Evolutionary conservation across 2,113 vertebrate species (phyloP).

Genomic region (Nothocercus nigrocapillus): DNA sequence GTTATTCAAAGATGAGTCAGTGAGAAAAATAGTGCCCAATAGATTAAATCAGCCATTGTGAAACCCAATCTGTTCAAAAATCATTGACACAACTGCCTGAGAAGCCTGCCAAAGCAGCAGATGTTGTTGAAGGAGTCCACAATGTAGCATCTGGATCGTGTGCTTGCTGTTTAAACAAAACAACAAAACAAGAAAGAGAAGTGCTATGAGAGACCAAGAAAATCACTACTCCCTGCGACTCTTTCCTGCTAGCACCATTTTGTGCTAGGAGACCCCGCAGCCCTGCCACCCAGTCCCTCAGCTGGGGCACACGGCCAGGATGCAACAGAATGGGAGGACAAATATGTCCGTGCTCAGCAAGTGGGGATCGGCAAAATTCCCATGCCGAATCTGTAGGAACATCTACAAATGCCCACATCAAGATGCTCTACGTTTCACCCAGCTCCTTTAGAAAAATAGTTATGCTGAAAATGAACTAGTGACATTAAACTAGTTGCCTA

Average conservation of each 20-base stretch:
- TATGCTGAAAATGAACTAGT: neutral
- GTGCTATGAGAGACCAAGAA: accelerated
- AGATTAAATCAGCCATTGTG: neutral
- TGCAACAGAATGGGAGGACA: accelerated
- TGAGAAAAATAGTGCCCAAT: neutral
- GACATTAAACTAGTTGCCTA: neutral
- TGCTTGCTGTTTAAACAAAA: accelerated
- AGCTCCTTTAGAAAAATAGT: neutral
- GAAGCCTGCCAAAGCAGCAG: conserved; percentile 25
- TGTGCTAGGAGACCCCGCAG: neutral
- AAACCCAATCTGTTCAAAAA: neutral
- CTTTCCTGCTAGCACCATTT: accelerated
- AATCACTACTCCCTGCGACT: neutral
- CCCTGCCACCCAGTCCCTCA: accelerated
- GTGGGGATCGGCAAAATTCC: accelerated
- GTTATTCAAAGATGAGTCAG: neutral
- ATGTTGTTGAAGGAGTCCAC: neutral
- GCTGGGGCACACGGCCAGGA: neutral
- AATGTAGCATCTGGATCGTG: neutral
- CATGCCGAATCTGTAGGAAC: neutral
- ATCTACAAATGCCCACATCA: neutral
- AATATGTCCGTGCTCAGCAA: accelerated
- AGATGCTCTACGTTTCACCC: neutral
- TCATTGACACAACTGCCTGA: neutral
- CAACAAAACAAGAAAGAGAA: neutral